Evolutionary conservation across 2,113 vertebrate genomes (phyloP).

Genomic region (Paedocypris sp.): DNA sequence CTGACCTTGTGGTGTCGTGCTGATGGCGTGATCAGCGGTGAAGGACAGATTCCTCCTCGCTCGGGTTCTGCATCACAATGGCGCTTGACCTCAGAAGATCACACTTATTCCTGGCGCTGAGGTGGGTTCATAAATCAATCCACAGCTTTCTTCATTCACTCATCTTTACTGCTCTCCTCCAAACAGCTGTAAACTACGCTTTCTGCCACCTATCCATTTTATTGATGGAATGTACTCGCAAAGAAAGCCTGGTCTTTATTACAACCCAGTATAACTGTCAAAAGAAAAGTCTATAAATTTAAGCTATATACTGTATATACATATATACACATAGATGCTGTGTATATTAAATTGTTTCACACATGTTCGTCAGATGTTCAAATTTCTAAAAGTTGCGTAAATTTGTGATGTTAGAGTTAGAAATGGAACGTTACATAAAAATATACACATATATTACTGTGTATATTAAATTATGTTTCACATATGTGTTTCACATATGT

Average conservation of each 20-base stretch:
- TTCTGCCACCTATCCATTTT: conserved; percentile 10
- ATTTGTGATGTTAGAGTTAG: too few relatives aligned
- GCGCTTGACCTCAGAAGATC: too few relatives aligned
- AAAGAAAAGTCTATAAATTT: neutral
- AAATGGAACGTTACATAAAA: too few relatives aligned
- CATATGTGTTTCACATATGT: too few relatives aligned
- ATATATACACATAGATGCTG: neutral
- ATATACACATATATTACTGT: too few relatives aligned
- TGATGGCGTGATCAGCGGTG: neutral
- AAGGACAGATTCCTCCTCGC: too few relatives aligned
- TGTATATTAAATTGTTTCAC: too few relatives aligned
- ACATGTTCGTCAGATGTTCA: too few relatives aligned
- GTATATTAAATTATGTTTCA: too few relatives aligned
- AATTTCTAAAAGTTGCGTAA: too few relatives aligned
- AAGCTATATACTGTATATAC: neutral
- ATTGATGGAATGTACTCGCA: conserved; percentile 23
- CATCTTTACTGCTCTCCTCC: conserved; percentile 4
- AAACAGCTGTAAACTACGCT: conserved; percentile 14
- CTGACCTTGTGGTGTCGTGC: neutral
- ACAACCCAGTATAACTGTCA: conserved; percentile 1
- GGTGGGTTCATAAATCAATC: conserved; percentile 27
- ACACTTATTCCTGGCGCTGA: too few relatives aligned
- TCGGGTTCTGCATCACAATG: too few relatives aligned
- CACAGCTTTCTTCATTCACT: conserved; percentile 20
- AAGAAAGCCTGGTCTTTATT: conserved; percentile 9